A percentile compares a stretch with the other conserved stretches of the same genome.
Evolutionary conservation across 2,113 vertebrate genomes (phyloP).

Genomic region (Pagrus major): DNA sequence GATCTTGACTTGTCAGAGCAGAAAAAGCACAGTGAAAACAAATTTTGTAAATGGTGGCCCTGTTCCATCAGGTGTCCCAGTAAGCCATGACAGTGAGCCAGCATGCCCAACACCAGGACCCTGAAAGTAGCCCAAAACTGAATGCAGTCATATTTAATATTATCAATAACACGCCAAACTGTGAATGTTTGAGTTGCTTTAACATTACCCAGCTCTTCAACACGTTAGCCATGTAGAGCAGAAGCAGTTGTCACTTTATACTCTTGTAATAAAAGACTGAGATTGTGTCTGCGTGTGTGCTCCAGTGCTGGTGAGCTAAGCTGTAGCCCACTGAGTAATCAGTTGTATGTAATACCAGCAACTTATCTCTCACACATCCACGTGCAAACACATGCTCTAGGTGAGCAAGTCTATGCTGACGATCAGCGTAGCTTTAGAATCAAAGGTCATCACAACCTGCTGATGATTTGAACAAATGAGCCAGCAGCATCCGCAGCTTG

Average conservation of each 20-base stretch:
- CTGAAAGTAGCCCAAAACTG: too few species aligned
- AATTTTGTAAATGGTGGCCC: neutral
- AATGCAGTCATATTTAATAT: too few species aligned
- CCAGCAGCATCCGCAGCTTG: neutral
- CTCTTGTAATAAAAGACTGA: slow-evolving; percentile 6
- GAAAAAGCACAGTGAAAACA: neutral
- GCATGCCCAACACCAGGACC: too few species aligned
- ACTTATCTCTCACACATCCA: neutral
- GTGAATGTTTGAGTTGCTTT: too few species aligned
- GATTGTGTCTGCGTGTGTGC: neutral
- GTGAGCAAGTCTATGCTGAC: neutral
- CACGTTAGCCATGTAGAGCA: slow-evolving; percentile 43
- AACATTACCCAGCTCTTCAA: slow-evolving; percentile 3
- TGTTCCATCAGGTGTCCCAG: too few species aligned
- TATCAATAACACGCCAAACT: too few species aligned
- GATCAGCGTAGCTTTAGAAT: neutral
- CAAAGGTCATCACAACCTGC: slow-evolving; percentile 24
- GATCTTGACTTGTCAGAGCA: neutral
- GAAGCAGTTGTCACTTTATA: slow-evolving; percentile 33
- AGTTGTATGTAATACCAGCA: slow-evolving; percentile 9
- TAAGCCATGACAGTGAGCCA: too few species aligned
- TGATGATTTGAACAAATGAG: slow-evolving; percentile 25
- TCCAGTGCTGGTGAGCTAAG: neutral
- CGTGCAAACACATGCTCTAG: neutral
- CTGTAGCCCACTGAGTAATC: slow-evolving; percentile 17